phyloP scores from a whole-genome alignment of 2,797 vertebrate genomes.

The Miichthys miiuy region DNA sequence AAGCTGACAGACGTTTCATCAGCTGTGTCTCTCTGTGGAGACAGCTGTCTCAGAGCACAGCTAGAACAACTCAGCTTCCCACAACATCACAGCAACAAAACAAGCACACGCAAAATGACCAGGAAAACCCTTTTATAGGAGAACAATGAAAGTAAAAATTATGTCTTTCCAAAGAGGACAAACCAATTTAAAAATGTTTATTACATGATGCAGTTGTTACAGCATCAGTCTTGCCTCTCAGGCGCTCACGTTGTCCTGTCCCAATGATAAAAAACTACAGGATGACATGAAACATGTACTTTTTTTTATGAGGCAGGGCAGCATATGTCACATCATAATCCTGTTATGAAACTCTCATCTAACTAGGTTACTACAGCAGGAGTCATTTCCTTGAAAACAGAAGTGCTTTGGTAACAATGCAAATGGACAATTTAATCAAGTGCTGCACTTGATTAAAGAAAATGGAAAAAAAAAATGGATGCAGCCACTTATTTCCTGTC shows the following conservation, averaged over 20 bases:
- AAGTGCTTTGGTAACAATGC: slow-evolving; percentile 16
- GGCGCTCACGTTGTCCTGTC: slow-evolving; percentile 2
- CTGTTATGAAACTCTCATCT: slow-evolving; percentile 69
- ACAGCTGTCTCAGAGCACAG: slow-evolving; percentile 69
- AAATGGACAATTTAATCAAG: slow-evolving; percentile 43
- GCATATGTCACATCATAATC: slow-evolving; percentile 63
- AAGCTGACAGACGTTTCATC: slow-evolving; percentile 61
- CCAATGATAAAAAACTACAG: slow-evolving; percentile 12
- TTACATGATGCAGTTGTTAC: slow-evolving; percentile 1
- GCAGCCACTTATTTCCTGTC: slow-evolving; percentile 29
- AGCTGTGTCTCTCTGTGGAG: slow-evolving; percentile 57
- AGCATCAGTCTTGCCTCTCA: slow-evolving; percentile 1
- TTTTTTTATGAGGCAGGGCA: slow-evolving; percentile 25
- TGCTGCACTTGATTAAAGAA: neutral
- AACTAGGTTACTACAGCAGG: slow-evolving; percentile 38
- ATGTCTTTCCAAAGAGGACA: slow-evolving; percentile 9
- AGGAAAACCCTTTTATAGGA: neutral
- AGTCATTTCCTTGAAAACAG: slow-evolving; percentile 36
- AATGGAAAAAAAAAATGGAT: too few relatives aligned
- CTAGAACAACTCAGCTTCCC: slow-evolving; percentile 50
- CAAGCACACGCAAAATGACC: slow-evolving; percentile 29
- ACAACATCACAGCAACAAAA: slow-evolving; percentile 30
- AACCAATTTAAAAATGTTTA: slow-evolving; percentile 21
- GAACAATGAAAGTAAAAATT: neutral
- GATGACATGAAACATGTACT: slow-evolving; percentile 24